A percentile compares a stretch with the other conserved stretches of the same genome.
Conservation (phyloP, 2,797 vertebrate genomes). For the Artibeus jamaicensis region DNA sequence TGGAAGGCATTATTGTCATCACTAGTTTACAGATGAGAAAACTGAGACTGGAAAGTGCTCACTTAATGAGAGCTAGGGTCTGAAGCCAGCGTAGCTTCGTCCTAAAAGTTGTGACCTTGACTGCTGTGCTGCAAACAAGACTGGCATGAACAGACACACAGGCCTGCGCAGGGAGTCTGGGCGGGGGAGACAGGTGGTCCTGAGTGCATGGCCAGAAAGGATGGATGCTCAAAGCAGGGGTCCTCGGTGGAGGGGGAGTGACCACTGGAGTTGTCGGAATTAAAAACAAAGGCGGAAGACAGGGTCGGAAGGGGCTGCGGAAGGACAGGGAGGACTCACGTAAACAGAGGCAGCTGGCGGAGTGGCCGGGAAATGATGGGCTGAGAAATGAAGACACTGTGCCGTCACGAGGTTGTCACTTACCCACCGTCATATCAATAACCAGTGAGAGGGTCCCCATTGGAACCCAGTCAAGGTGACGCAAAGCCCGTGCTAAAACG, state of each 20-base stretch:
- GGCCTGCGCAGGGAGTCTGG: not conserved
- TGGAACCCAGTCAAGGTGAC: not conserved
- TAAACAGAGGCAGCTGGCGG: not conserved
- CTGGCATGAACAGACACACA: not conserved
- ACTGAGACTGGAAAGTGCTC: not conserved
- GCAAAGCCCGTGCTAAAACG: not conserved
- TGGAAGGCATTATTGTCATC: not conserved
- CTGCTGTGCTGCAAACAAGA: not conserved
- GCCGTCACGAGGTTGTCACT: not conserved
- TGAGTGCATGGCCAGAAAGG: not conserved
- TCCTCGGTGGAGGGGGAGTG: not conserved
- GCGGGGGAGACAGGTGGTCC: not conserved
- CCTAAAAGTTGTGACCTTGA: not conserved
- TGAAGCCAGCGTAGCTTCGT: not conserved
- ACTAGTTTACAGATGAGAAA: not conserved
- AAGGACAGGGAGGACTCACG: not conserved
- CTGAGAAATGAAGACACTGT: not conserved
- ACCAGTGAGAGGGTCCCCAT: not conserved
- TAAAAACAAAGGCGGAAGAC: not conserved
- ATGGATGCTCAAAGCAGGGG: no score
- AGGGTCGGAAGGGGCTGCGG: not conserved
- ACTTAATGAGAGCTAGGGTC: not conserved
- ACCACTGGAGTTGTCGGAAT: not conserved
- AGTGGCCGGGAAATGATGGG: rapidly evolving
- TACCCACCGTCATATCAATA: not conserved